phyloP scores from a whole-genome alignment of 2,797 vertebrate genomes.

The Scarus forsteni region DNA sequence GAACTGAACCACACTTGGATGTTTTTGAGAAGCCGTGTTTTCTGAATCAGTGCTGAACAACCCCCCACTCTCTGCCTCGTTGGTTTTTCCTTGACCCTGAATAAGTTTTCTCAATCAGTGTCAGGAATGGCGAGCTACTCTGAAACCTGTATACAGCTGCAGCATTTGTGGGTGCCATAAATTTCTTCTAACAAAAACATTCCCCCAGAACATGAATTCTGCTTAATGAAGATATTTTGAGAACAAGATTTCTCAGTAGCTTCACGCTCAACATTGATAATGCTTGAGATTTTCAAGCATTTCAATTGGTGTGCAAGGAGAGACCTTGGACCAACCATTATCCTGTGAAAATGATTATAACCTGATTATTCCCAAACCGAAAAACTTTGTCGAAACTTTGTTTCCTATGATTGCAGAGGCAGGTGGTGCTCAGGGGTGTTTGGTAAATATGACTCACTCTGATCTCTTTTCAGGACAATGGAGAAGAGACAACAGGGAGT shows the following conservation, averaged over 20 bases:
- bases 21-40: background rate
- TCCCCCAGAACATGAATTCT: background rate
- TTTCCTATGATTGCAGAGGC: background rate
- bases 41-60: background rate
- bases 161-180: background rate
- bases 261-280: background rate
- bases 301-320: background rate
- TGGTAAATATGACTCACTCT: background rate
- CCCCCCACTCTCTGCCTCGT: background rate
- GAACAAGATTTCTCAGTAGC: background rate
- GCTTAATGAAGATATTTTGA: background rate
- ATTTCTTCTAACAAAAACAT: background rate
- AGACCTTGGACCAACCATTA: background rate
- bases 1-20: background rate
- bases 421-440: background rate
- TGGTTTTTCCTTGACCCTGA: background rate
- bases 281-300: background rate
- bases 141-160: background rate
- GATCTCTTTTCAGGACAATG: constrained; percentile 63
- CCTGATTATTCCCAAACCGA: too few species aligned
- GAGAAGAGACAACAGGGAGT: constrained; percentile 57
- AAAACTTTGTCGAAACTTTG: background rate
- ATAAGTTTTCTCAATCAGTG: background rate
- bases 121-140: background rate
- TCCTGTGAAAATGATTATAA: too few species aligned